Percentiles rank a stretch among this genome's conserved stretches.
These are phyloP conservation scores for Paguma larvata DNA, from an alignment of 2,797 vertebrate genomes.

Conservation along the genomic window DNA sequence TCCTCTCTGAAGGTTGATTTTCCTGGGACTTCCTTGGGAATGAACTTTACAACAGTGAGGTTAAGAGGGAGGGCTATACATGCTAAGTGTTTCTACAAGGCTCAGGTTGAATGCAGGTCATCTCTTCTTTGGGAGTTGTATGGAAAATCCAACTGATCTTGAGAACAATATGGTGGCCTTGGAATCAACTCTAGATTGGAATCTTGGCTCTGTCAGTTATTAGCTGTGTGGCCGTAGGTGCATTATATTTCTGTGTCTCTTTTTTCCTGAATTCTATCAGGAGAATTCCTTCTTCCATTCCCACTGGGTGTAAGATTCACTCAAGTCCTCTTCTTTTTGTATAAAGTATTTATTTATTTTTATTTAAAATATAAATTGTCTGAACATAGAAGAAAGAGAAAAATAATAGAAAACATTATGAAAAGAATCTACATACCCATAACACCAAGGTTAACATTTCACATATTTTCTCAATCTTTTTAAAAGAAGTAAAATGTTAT, in stretches of 20 bases:
- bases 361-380: constrained; percentile 4
- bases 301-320: neutral
- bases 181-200: neutral
- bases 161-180: neutral
- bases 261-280: neutral
- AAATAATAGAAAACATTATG: neutral
- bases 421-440: neutral
- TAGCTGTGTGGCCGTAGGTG: neutral
- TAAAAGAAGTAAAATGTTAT: constrained; percentile 18
- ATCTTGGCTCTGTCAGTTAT: neutral
- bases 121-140: neutral
- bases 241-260: neutral
- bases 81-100: neutral
- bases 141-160: constrained; percentile 13
- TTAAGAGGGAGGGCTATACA: neutral
- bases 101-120: neutral
- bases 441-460: neutral
- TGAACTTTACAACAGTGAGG: neutral
- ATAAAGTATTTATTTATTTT: neutral
- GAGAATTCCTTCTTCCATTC: constrained; percentile 16
- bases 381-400: neutral
- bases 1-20: neutral
- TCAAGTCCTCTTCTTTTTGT: neutral
- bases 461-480: constrained; percentile 31
- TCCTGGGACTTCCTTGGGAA: constrained; percentile 13